A percentile compares a stretch with the other conserved stretches of the same genome.
Conservation (phyloP, 2,888 invertebrate species). For the Rhopalosiphum nymphaeae region DNA sequence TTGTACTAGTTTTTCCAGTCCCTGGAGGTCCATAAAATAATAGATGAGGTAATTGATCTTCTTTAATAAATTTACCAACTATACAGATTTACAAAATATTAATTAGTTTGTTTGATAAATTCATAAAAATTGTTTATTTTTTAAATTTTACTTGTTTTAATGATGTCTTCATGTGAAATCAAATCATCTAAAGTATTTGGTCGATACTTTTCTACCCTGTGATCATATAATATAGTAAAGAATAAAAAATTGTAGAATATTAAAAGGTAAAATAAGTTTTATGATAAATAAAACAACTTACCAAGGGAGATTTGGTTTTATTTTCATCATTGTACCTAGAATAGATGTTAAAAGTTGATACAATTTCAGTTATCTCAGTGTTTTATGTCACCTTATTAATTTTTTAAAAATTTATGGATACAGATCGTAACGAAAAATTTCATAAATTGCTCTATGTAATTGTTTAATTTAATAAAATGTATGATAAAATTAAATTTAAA, state of each 20-base stretch:
- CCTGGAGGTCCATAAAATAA: conserved; percentile 98
- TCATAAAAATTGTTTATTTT: neutral
- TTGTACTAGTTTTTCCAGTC: conserved; percentile 98
- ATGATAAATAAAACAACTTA: conserved; percentile 30
- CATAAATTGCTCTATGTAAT: neutral
- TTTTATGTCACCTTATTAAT: neutral
- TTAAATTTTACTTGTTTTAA: conserved; percentile 93
- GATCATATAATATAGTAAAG: conserved; percentile 48
- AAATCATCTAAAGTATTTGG: conserved; percentile 91
- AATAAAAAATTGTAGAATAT: neutral
- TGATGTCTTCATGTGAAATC: conserved; percentile 97
- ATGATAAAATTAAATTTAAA: too few relatives aligned
- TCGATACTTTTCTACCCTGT: conserved; percentile 98
- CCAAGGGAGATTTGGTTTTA: conserved; percentile 67
- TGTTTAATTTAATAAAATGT: neutral
- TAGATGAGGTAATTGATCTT: conserved; percentile 94
- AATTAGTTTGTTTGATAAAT: neutral
- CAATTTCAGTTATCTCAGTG: neutral
- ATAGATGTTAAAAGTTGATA: neutral
- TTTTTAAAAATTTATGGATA: neutral
- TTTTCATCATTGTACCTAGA: conserved; percentile 21
- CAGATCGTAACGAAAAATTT: neutral
- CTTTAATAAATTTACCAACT: conserved; percentile 90
- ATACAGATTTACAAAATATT: conserved; percentile 71
- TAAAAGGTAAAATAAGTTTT: neutral